Percentiles rank a stretch among this genome's conserved stretches.
phyloP scores from a whole-genome alignment of 2,113 vertebrate genomes.

The Psilopsiagon aurifrons region DNA sequence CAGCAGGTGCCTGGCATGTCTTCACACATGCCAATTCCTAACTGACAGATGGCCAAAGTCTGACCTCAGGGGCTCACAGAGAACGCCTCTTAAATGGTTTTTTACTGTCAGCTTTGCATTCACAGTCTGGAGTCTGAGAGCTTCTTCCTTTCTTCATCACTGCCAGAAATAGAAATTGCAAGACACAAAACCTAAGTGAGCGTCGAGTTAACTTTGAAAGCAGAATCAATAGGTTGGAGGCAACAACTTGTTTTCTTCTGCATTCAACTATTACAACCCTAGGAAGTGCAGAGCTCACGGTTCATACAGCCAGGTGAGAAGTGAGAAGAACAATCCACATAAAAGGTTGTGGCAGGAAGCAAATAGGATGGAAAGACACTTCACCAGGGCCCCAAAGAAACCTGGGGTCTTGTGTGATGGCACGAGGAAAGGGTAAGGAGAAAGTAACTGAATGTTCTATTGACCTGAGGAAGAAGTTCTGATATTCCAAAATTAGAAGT shows the following conservation, averaged over 20 bases:
- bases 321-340: neutral
- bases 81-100: neutral
- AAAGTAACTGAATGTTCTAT: neutral
- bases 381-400: neutral
- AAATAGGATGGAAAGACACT: neutral
- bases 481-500: neutral
- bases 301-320: neutral
- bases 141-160: neutral
- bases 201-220: conserved; percentile 11
- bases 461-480: neutral
- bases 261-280: neutral
- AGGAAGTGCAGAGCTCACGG: neutral
- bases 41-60: conserved; percentile 52
- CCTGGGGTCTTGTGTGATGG: neutral
- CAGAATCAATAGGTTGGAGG: neutral
- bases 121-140: neutral
- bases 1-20: conserved; percentile 43
- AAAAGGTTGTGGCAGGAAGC: neutral
- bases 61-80: conserved; percentile 31
- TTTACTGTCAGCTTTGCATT: conserved; percentile 20
- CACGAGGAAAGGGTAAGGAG: neutral
- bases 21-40: conserved; percentile 30
- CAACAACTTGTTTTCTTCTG: neutral
- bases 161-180: conserved; percentile 17
- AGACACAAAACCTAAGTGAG: neutral